Conservation (phyloP, 1,140 invertebrate species). For the Drosophila murphyi region DNA sequence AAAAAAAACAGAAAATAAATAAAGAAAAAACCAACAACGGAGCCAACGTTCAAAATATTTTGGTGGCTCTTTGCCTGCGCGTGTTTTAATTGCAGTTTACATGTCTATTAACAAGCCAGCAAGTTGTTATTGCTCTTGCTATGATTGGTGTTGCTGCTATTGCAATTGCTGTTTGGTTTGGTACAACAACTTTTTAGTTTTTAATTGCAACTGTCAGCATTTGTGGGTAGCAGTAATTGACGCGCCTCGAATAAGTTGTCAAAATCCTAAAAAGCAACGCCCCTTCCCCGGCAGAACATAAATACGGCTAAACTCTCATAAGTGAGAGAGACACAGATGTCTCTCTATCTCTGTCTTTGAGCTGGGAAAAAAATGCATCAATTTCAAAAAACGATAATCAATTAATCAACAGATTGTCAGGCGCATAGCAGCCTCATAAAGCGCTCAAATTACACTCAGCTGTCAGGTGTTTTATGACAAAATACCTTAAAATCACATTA, state of each 20-base stretch:
- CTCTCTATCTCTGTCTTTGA: background rate
- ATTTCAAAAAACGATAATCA: conserved; percentile 45
- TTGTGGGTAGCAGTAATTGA: conserved; percentile 53
- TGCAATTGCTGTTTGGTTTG: conserved; percentile 17
- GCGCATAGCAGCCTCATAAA: conserved; percentile 35
- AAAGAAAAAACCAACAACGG: conserved; percentile 26
- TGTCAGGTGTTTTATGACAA: conserved; percentile 55
- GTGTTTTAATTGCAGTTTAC: conserved; percentile 81
- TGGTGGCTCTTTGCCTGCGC: conserved; percentile 34
- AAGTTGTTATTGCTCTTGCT: conserved; percentile 14
- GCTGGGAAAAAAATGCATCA: conserved; percentile 32
- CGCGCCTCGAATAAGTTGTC: conserved; percentile 53
- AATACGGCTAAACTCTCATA: background rate
- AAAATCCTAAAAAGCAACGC: conserved; percentile 42
- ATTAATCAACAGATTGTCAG: conserved; percentile 49
- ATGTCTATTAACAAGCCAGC: conserved; percentile 74
- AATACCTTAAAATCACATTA: conserved; percentile 43
- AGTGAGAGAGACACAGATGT: background rate
- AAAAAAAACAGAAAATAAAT: conserved; percentile 22
- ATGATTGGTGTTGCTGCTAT: conserved; percentile 18
- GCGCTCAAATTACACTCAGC: conserved; percentile 47
- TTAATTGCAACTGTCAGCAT: conserved; percentile 57
- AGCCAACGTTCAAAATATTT: conserved; percentile 68
- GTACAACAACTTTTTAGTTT: conserved; percentile 41
- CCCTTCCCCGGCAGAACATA: background rate